Evolutionary conservation across 1,140 invertebrate genomes (phyloP).

Genomic region (Dufourea novaeangliae): DNA sequence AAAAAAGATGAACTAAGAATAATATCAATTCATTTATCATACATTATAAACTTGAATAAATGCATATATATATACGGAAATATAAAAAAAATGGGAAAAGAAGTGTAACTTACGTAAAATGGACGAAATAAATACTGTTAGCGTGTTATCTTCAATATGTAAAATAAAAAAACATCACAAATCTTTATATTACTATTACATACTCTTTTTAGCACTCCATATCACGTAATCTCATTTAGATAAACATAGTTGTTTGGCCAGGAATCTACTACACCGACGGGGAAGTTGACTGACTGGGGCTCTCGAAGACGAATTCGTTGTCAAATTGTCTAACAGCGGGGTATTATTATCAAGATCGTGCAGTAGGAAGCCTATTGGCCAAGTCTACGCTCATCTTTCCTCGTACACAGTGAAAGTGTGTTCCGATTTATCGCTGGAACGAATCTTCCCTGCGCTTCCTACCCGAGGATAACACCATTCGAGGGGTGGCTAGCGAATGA

Average conservation of each 20-base stretch:
- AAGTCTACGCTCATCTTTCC: slow-evolving; percentile 53
- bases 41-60: no score
- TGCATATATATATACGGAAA: no score
- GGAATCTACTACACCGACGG: slow-evolving; percentile 10
- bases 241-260: neutral
- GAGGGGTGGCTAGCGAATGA: slow-evolving; percentile 44
- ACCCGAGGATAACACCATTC: slow-evolving; percentile 42
- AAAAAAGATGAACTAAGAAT: no score
- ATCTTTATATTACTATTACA: no score
- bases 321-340: slow-evolving; percentile 74
- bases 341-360: slow-evolving; percentile 73
- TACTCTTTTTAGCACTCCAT: no score
- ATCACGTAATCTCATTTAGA: neutral
- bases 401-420: slow-evolving; percentile 43
- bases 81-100: no score
- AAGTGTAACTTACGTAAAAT: no score
- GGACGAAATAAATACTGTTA: no score
- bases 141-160: no score
- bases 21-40: no score
- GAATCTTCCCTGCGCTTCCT: slow-evolving; percentile 52
- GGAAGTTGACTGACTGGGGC: slow-evolving; percentile 13
- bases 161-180: no score
- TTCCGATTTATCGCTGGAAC: slow-evolving; percentile 57
- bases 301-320: slow-evolving; percentile 70
- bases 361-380: slow-evolving; percentile 42